Evolutionary conservation across 2,797 vertebrate genomes (phyloP), one percentile per base, ranked within the genome.

Genomic region (Pogonophryne albipinna): DNA sequence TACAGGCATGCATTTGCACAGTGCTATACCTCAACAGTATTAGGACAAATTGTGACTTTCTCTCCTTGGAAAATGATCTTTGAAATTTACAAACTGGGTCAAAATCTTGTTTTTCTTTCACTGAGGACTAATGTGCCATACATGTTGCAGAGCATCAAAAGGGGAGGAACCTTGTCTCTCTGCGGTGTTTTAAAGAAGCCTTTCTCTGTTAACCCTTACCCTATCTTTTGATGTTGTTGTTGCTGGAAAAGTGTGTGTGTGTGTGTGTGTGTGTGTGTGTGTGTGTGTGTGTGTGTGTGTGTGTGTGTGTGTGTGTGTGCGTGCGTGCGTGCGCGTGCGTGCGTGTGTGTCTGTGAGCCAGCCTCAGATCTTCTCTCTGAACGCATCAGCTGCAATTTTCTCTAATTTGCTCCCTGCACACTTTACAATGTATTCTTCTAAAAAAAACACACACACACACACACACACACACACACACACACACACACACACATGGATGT

Each of bases 311-410:
- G 15, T 6, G 55, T 6, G 23, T 19, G 6, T 16, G 52, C 31
- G 51, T 47, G 12, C 17, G 23, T 42, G 34, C 50, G 49, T 4
- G 16, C 60, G 23, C 38, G 55, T 57, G 10, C 41, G 31, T 68
- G 44, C 72, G 45, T 56, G 23, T 27, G 47, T 38, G 34, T 38
- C 1, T 38, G 34, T 38, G 6, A 8, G 6, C 34, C 34, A 34
- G 34, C 34, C 34, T 57, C 66, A 78, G 57, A 74, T 75, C 50
- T 60, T 59, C 66, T 75, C 20, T 55, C 55, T 70, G 13, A 70
- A 31, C 61, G 70, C 53, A 31, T 42, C 66, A 66, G 46, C 47
- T 62, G 50, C 65, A 70, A 19, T 80, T 74, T 77, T 61, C 57
- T 64, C 41, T 58, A 52, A 79, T 73, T 76, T 53, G 51, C 50